Base-by-base conservation (phyloP, 2,113 vertebrate species). In the Oreochromis tanganicae region DNA sequence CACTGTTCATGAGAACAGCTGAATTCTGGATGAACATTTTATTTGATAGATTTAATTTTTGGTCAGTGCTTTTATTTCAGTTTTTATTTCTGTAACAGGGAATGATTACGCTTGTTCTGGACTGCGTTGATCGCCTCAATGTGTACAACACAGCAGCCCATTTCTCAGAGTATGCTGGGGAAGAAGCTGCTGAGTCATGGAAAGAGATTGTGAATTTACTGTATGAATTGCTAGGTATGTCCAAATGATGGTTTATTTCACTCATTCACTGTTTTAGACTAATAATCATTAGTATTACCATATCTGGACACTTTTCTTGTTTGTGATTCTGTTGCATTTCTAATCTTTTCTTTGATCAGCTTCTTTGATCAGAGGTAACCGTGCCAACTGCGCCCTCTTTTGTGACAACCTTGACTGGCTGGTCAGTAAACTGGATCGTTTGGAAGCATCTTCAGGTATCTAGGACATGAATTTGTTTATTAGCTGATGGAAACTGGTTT, bases 341-440 rank as follows among this genome's bases (percentile, higher is more conserved):
- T 34, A 54, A 29, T 17, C 9, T 81, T n/a, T 57, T 32, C 16
- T n/a, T 36, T 63, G 59, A 36, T 63, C 59, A 98, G 98, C 98
- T 10, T 97, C 98, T 66, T 94, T 98, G 89, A 99, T 99, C 92
- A 96, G 98, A 87, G 97, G 98, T 7, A 99, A 98, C 87, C 97
- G 98, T 13, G 93, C 97, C 24, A 99, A 98, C 91, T 99, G 98
- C 14, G 98, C 98, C 56, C 96, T 98, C 46, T 99, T 99, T 90
- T 99, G 97, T 89, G 97, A 96, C 54, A 98, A 98, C 91, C 95
- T 99, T 43, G 98, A 99, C 89, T 99, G 98, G 98, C 94, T 99
- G 89, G 97, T 99, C 94, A 99, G 98, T 94, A 99, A 99, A 93
- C 90, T 99, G 93, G 98, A 99, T 88, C 97, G 98, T 14, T 93